Evolutionary conservation across 1,140 invertebrate species (phyloP).

Genomic region (Amyelois transitella): DNA sequence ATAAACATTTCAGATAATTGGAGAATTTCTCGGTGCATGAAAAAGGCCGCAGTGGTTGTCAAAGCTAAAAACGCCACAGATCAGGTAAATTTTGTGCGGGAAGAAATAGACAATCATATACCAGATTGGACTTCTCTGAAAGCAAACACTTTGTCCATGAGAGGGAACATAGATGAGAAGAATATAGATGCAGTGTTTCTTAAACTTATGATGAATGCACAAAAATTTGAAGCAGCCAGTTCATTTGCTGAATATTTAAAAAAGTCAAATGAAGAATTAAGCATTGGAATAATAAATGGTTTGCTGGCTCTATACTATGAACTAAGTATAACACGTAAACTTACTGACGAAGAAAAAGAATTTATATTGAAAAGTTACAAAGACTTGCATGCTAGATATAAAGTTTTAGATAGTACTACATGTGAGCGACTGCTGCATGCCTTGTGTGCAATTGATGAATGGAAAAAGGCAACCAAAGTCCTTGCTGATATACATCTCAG

Average conservation of each 20-base stretch:
- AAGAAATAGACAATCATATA: conserved; percentile 19
- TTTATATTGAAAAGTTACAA: conserved; percentile 75
- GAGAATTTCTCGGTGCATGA: conserved; percentile 4
- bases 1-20: conserved; percentile 10
- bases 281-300: conserved; percentile 72
- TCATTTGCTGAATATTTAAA: conserved; percentile 76
- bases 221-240: conserved; percentile 69
- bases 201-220: conserved; percentile 55
- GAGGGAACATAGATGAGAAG: conserved; percentile 50
- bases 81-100: conserved; percentile 45
- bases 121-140: conserved; percentile 51
- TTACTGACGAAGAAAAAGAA: conserved; percentile 69
- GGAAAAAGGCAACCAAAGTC: conserved; percentile 77
- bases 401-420: conserved; percentile 75
- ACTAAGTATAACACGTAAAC: conserved; percentile 36
- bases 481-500: conserved; percentile 76
- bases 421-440: conserved; percentile 76
- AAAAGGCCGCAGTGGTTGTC: background rate
- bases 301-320: conserved; percentile 73
- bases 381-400: conserved; percentile 73
- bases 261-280: conserved; percentile 60
- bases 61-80: conserved; percentile 14
- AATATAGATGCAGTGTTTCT: conserved; percentile 77
- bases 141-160: conserved; percentile 34
- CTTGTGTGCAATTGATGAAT: conserved; percentile 77